Base-by-base conservation (phyloP, 2,888 invertebrate genomes). In the Oxytorus armatus region DNA sequence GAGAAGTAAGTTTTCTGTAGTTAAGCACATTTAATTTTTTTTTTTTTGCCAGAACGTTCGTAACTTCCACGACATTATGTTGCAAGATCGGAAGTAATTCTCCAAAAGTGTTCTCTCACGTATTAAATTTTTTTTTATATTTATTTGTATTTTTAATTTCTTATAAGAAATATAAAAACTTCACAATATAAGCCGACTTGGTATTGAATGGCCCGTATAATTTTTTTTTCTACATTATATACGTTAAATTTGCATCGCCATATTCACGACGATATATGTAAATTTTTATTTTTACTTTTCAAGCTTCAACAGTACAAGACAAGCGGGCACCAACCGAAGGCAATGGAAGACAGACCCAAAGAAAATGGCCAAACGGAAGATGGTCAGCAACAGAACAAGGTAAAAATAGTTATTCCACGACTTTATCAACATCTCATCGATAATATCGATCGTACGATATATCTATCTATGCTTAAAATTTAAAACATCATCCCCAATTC, bases 271-370 rank as follows among this genome's bases (percentile, higher is more conserved):
- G 7, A 18, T 47, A 51, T 14, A 47, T 72, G 29, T 73, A 8
- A 11, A n/a, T 55, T 73, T 14, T 57, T 76, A 77, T 63, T 78
- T 25, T 79, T 75, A 85, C 89, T 63, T 16, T 33, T 86, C 83
- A n/a, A 92, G 96, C 94, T 97, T 90, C 96, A 96, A 93, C 96
- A 97, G 93, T 96, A 96, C 93, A 97, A 97, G 93, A 92, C 95
- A 86, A 95, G 96, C 88, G 94, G 94, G 87, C 93, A 93, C 21
- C 94, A 95, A 88, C 93, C 94, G 85, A 93, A 93, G 89, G 91
- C 92, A 84, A 92, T 93, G 87, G 94, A 94, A 88, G 94, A 94
- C 86, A 95, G 95, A 92, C 95, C 96, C 85, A 96, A 96, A 92
- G 96, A 97, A 92, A 97, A 96, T 92, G 96, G 96, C 88, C 95